phyloP scores from a whole-genome alignment of 1,140 invertebrate genomes.

The Druon quercuslanigerum region DNA sequence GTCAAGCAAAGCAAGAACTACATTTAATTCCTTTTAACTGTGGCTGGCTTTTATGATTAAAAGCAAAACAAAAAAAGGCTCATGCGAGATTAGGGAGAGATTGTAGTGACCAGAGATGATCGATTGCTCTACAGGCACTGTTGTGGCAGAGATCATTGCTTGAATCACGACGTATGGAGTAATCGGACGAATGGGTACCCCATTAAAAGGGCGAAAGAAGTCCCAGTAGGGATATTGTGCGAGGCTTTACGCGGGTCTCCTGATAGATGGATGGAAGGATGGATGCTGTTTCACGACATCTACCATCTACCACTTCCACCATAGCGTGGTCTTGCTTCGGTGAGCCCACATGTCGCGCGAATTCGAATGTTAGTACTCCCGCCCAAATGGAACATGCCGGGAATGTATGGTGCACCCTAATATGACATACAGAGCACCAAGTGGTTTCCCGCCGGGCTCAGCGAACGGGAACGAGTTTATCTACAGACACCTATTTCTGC shows the following conservation, averaged over 20 bases:
- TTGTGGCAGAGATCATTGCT: slow-evolving; percentile 52
- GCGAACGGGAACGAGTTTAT: slow-evolving; percentile 47
- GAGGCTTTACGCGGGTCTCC: slow-evolving; percentile 9
- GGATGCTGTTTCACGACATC: slow-evolving; percentile 54
- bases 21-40: slow-evolving; percentile 11
- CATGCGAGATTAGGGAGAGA: slow-evolving; percentile 14
- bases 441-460: slow-evolving; percentile 59
- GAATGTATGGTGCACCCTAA: slow-evolving; percentile 62
- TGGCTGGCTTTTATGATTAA: slow-evolving; percentile 32
- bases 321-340: slow-evolving; percentile 65
- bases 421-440: slow-evolving; percentile 57
- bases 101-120: slow-evolving; percentile 48
- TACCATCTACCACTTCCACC: slow-evolving; percentile 38
- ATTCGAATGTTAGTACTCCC: slow-evolving; percentile 55
- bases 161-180: slow-evolving; percentile 47
- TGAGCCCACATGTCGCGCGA: slow-evolving; percentile 70
- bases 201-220: slow-evolving; percentile 61
- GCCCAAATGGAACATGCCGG: slow-evolving; percentile 64
- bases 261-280: slow-evolving; percentile 54
- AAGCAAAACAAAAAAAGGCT: slow-evolving; percentile 41
- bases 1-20: neutral
- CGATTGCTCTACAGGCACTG: slow-evolving; percentile 53
- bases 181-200: slow-evolving; percentile 49
- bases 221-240: slow-evolving; percentile 61
- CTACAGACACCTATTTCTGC: slow-evolving; percentile 48